A percentile compares a stretch with the other conserved stretches of the same genome.
Evolutionary conservation across 1,140 invertebrate species (phyloP).

Genomic region (Neotoxoptera formosana): DNA sequence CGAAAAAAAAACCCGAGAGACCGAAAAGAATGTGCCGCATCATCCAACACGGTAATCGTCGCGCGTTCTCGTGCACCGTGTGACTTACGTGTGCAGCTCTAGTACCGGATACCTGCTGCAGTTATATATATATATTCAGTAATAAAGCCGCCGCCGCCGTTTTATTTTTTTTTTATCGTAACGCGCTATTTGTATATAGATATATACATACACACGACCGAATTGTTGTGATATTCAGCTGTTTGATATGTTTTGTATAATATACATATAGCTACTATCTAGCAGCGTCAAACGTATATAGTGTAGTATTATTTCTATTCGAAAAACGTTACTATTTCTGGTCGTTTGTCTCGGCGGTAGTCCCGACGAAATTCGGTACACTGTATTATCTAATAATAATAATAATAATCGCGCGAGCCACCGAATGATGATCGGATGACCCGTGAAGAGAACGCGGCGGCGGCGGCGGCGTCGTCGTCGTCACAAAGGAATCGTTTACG

Average conservation of each 20-base stretch:
- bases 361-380: not conserved
- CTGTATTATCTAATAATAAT: constrained; percentile 13
- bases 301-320: not conserved
- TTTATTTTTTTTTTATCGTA: not conserved
- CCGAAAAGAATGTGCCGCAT: constrained; percentile 34
- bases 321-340: too few relatives aligned
- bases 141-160: not conserved
- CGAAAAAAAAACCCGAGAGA: not conserved
- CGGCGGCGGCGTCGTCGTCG: not conserved
- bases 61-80: not conserved
- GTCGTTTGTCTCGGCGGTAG: not conserved
- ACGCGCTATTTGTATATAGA: not conserved
- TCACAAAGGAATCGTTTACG: constrained; percentile 29
- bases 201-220: not conserved
- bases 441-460: not conserved
- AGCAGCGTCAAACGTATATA: not conserved
- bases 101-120: not conserved
- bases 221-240: not conserved
- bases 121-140: not conserved
- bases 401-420: not conserved
- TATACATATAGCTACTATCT: not conserved
- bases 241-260: not conserved
- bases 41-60: constrained; percentile 29
- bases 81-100: not conserved
- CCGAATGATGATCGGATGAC: not conserved